Percentiles rank a stretch among this genome's conserved stretches.
These are phyloP conservation scores for Hyla sarda DNA, from an alignment of 2,113 vertebrate genomes.

Conservation along the genomic window DNA sequence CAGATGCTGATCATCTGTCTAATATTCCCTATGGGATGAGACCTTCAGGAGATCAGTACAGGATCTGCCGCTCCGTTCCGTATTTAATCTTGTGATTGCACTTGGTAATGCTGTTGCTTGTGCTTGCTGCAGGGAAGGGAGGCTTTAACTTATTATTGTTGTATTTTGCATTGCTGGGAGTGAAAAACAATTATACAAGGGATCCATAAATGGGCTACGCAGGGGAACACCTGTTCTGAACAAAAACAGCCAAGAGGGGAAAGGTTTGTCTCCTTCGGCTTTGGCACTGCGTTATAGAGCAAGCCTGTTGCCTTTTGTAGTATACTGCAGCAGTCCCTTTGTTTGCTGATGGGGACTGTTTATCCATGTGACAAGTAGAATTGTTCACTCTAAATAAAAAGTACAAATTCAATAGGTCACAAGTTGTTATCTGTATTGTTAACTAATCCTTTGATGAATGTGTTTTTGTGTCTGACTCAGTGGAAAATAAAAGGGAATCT, in stretches of 20 bases:
- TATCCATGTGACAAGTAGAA: background rate
- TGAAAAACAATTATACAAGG: constrained; percentile 43
- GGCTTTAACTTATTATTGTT: constrained; percentile 41
- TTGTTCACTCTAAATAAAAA: background rate
- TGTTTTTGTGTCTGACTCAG: background rate
- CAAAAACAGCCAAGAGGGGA: constrained; percentile 42
- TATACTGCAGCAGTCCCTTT: background rate
- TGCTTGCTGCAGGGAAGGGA: constrained; percentile 48
- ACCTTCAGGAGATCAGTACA: constrained; percentile 32
- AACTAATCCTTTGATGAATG: background rate
- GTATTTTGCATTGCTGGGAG: constrained; percentile 44
- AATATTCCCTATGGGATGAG: constrained; percentile 54
- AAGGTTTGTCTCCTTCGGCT: constrained; percentile 18
- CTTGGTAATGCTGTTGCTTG: constrained; percentile 5
- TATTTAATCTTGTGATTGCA: constrained; percentile 55
- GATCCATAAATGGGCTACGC: constrained; percentile 10
- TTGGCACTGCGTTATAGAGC: constrained; percentile 3
- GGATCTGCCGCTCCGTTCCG: constrained; percentile 45
- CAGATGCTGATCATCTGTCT: constrained; percentile 59
- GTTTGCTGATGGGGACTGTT: background rate
- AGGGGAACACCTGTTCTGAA: constrained; percentile 32
- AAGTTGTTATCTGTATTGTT: background rate
- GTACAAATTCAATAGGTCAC: background rate
- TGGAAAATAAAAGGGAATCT: background rate
- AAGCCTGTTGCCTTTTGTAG: background rate